Evolutionary conservation across 2,888 invertebrate genomes (phyloP).

Genomic region (Coelopa pilipes): DNA sequence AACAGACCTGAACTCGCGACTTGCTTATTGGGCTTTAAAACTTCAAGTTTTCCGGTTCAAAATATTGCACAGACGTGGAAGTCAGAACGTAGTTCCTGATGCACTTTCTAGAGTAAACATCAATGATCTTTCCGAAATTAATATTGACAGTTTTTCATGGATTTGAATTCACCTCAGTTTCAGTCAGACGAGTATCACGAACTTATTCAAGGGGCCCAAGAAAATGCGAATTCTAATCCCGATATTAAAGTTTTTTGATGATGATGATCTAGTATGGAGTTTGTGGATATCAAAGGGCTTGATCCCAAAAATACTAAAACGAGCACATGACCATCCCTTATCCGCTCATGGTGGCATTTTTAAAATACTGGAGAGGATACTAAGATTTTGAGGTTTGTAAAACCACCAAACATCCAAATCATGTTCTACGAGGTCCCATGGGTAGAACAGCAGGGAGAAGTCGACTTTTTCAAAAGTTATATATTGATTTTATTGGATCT

Average conservation of each 20-base stretch:
- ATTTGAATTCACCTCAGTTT: constrained; percentile 19
- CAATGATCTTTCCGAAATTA: neutral
- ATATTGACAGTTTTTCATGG: neutral
- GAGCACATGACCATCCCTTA: constrained; percentile 11
- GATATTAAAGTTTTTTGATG: constrained; percentile 4
- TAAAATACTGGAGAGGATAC: constrained; percentile 14
- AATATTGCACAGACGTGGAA: neutral
- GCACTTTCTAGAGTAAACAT: constrained; percentile 5
- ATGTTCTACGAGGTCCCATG: too few relatives aligned
- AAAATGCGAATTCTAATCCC: neutral
- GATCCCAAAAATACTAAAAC: neutral
- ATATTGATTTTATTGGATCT: too few relatives aligned
- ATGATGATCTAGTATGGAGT: constrained; percentile 3
- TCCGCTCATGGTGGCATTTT: constrained; percentile 18
- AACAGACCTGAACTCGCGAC: neutral
- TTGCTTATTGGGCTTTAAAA: neutral
- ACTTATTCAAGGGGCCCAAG: neutral
- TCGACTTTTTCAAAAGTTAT: too few relatives aligned
- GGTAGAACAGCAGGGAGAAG: too few relatives aligned
- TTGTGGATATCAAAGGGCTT: constrained; percentile 13
- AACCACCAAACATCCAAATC: too few relatives aligned
- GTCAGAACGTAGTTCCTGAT: constrained; percentile 6
- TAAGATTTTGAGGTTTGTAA: too few relatives aligned
- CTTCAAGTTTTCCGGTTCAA: neutral
- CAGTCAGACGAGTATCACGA: neutral